Evolutionary conservation across 1,140 invertebrate genomes (phyloP), one percentile per base, ranked within the genome.

Genomic region (Neodiprion virginianus): DNA sequence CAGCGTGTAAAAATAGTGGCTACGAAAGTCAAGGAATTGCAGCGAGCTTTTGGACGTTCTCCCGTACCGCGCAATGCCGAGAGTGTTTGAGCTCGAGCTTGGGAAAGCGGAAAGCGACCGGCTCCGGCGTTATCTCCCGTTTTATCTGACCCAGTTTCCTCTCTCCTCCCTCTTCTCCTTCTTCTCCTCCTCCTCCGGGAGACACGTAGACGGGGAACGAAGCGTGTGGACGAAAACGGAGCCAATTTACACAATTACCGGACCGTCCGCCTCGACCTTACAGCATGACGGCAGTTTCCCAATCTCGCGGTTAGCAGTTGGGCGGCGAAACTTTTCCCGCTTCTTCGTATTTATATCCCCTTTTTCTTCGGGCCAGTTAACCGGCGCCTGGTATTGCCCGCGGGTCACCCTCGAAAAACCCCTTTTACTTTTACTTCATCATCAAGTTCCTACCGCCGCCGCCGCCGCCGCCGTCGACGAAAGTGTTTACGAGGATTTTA

Each of bases 101-200:
- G 28, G 28, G 28, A 40, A 40, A 40, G 28, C 28, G 28, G 28
- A 40, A 40, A 40, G 28, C 28, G 28, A 40, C 28, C 5, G 28
- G 28, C 28, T 40, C 28, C 5, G 28, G 28, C 5, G 5, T 40
- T 40, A 40, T 40, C 28, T 40, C 28, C 28, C 28, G 28, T 40
- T 40, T 40, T 40, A 40, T 40, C 28, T 40, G 28, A 40, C 28
- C 11, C 50, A 74, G 28, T 61, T 71, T 72, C 65, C 68, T n/a
- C 23, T 72, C 50, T 7, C 28, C 72, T 65, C n/a, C 69, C 40
- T 23, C 71, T 73, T 48, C 73, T 21, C 8, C 28, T 21, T 12
- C n/a, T 70, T 10, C 65, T 47, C 47, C 28, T 40, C 28, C 28
- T 40, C 28, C 28, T 40, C 28, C 28, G 28, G 28, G 28, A 40